These are phyloP conservation scores for Cheilinus undulatus DNA, from an alignment of 2,113 vertebrate species.

Conservation along the genomic window DNA sequence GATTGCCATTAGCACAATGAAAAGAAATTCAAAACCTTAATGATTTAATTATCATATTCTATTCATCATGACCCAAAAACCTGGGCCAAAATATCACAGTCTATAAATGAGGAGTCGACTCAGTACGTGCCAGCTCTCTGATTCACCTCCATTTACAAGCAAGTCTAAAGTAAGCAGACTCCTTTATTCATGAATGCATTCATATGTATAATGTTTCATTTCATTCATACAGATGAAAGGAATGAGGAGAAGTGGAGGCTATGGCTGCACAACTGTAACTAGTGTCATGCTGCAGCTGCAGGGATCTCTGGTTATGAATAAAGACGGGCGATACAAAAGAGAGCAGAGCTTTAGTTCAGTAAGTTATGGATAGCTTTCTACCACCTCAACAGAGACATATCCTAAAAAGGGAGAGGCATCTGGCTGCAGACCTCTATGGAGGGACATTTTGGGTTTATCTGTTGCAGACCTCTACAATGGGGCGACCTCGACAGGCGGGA, in stretches of 20 bases:
- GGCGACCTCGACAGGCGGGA: too few species aligned
- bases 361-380: background rate
- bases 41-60: constrained; percentile 49
- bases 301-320: background rate
- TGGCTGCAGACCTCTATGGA: background rate
- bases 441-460: background rate
- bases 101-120: background rate
- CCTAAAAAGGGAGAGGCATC: background rate
- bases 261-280: too few species aligned
- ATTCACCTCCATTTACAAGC: constrained; percentile 1
- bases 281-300: background rate
- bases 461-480: too few species aligned
- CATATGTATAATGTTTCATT: background rate
- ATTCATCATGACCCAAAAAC: constrained; percentile 19
- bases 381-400: background rate
- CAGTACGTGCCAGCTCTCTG: background rate
- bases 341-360: too few species aligned
- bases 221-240: background rate
- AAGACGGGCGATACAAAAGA: background rate
- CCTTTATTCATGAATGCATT: background rate
- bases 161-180: background rate
- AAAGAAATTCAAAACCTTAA: constrained; percentile 51
- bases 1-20: constrained; percentile 61
- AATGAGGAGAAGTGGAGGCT: background rate
- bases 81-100: constrained; percentile 6